Base-by-base conservation (phyloP, 2,113 vertebrate genomes). In the Amazona guildingii region DNA sequence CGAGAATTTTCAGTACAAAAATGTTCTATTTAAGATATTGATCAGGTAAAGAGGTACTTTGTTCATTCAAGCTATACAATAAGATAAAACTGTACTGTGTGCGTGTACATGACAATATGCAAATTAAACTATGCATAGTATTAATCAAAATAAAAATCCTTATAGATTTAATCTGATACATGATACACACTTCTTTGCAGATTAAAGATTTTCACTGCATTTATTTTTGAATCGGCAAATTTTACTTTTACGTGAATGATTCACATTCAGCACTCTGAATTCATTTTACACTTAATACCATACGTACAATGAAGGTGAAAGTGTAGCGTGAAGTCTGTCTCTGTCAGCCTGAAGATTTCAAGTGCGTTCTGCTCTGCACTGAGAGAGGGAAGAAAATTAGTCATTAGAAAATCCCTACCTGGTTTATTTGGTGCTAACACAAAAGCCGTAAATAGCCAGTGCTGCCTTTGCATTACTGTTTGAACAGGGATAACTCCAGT, bases 151-250 rank as follows among this genome's bases (percentile, higher is more conserved):
- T 72, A 78, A 81, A 95, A 90, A 75, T 63, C 28, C 48, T 54
- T 41, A 46, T 33, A 68, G 39, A 54, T 64, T 84, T 54, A 86
- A 68, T 74, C 52, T 66, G 10, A 61, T 75, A 31, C 23, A 64
- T 0, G 0, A 67, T 86, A 48, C 19, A n/a, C 21, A 6, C 0
- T 0, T 70, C 46, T 83, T 9, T 69, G 48, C 13, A 1, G 39
- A 61, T 28, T 24, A 72, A 78, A 76, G 12, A 54, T 67, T 64
- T 74, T 55, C 16, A 54, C 37, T 48, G 29, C 4, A 54, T 82
- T 86, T 92, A n/a, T 68, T 84, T 94, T 52, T 73, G 5, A 17
- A 72, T 76, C 10, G 18, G 33, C 20, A 92, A 75, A 93, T 95
- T 84, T 62, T 82, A 24, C 27, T 81, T 92, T 48, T 75, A n/a